phyloP scores from a whole-genome alignment of 2,797 vertebrate genomes.

The Enteromius radiatus region DNA sequence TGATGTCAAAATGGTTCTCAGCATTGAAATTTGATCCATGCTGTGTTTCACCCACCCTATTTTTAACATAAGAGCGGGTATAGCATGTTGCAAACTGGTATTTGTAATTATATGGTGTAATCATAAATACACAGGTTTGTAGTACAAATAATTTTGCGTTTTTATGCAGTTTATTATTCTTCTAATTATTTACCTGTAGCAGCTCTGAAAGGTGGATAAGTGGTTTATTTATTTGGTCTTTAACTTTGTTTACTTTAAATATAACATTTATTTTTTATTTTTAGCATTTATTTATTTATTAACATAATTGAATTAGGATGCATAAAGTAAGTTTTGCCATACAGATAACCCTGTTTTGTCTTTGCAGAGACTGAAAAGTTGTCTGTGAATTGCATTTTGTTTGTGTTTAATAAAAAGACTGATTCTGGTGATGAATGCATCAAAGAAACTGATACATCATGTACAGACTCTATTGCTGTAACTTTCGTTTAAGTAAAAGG shows the following conservation, averaged over 20 bases:
- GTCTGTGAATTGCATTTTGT: constrained; percentile 62
- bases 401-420: constrained; percentile 69
- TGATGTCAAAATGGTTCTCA: not conserved
- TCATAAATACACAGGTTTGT: not conserved
- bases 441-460: constrained; percentile 44
- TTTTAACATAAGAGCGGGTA: not conserved
- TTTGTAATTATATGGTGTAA: not conserved
- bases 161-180: not conserved
- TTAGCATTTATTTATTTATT: not conserved
- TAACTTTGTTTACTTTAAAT: not conserved
- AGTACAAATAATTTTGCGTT: not conserved
- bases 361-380: constrained; percentile 57
- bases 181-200: not conserved
- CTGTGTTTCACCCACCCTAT: constrained; percentile 6
- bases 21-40: not conserved
- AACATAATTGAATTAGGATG: not conserved
- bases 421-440: constrained; percentile 60
- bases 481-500: constrained; percentile 53
- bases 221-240: constrained; percentile 1
- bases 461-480: constrained; percentile 40
- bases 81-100: not conserved
- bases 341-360: constrained; percentile 33
- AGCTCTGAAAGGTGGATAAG: not conserved
- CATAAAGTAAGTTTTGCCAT: constrained; percentile 14
- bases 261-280: not conserved